Evolutionary conservation across 1,140 invertebrate species (phyloP), one percentile per base, ranked within the genome.

Genomic region (Pararge aegeria): DNA sequence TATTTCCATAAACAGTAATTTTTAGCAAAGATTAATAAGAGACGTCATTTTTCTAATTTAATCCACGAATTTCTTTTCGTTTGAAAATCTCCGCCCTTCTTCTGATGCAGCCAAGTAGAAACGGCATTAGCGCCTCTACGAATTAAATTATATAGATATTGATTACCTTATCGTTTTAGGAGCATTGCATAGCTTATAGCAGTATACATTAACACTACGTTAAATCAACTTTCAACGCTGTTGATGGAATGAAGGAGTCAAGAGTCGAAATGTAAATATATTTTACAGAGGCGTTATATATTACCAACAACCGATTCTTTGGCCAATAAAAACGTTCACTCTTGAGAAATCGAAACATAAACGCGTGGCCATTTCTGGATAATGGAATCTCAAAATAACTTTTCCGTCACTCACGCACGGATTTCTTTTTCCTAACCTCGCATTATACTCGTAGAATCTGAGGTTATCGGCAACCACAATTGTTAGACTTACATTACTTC

Each of bases 351-450:
- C 64, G 64, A 81, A 81, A 80, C 80, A 83, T 70, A 75, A 78
- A 69, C 77, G 64, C 71, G 75, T 67, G 66, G 67, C 81, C 80
- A 83, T 84, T 84, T 76, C 83, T 83, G 82, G 78, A 83, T 85
- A 87, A 82, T 80, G 80, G 74, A 71, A 61, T 78, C 76, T 7
- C 61, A 64, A 87, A 85, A 87, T 87, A 87, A 73, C 73, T 69
- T 71, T 60, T 72, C 73, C 78, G 73, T 83, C 73, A 74, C 72
- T 81, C 70, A 68, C 64, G 73, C 56, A 70, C 58, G 55, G 56
- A 58, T 64, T 64, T 74, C 58, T 38, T 64, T 55, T 66, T 62
- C 52, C 2, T 40, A 13, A 44, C 13, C 46, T 30, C 16, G 12
- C 20, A 34, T 37, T 50, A 27, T 27, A 27, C n/a, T n/a, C n/a